Evolutionary conservation across 2,113 vertebrate species (phyloP), one percentile per base, ranked within the genome.

Genomic region (Natator depressus): DNA sequence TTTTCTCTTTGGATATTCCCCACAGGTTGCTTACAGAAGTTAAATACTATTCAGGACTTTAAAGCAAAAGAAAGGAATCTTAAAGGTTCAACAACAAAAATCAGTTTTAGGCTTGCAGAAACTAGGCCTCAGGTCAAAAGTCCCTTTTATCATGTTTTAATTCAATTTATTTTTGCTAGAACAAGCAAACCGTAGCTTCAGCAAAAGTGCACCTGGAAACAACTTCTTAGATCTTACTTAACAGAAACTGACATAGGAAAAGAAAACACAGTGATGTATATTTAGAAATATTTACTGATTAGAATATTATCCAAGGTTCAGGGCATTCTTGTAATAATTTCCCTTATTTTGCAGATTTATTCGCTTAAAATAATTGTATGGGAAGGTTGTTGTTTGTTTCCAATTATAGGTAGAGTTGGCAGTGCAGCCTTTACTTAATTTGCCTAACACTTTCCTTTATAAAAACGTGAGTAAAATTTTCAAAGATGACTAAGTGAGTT

Each of bases 1-100:
- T 97, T 97, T 97, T 94, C 93, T 96, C 94, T 82, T 92, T 80
- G 92, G 95, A 96, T 96, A 97, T 80, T 59, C 84, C 84, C 93
- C 95, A 94, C 82, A 20, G 92, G 75, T 82, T 95, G 85, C 93
- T 96, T 84, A 72, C 78, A 94, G 88, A 91, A 93, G 81, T 89
- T 90, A 97, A 96, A 90, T 88, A 24, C 88, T 82, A 3, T 10
- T 27, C 24, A 81, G 78, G 91, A 91, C 95, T 97, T 97, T 92
- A 87, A 97, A 95, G 89, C 54, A 88, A 55, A 57, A 91, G 51
- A 72, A 95, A 87, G 22, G 20, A 90, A 80, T 0, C 16, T 89
- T 90, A 91, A 85, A 87, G 80, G 38, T 90, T 85, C 93, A 91
- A 42, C 53, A 24, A 6, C 79, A 72, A 88, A 91, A 84, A 87